Percentiles rank a stretch among this genome's conserved stretches.
These are phyloP conservation scores for Synanthedon tipuliformis DNA, from an alignment of 2,888 invertebrate genomes.

Conservation along the genomic window DNA sequence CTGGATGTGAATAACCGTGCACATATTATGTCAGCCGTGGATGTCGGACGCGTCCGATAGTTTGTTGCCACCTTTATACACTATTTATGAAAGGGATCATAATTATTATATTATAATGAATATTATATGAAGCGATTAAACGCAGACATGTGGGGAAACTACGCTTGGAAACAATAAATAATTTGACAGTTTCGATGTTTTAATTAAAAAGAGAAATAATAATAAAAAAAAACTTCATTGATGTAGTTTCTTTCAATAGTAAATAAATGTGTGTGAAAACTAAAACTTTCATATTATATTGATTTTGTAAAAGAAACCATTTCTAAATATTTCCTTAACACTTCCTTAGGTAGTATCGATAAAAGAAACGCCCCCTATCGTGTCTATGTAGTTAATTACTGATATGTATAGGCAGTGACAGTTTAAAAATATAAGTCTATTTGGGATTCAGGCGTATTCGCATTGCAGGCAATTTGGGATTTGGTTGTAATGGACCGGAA, in stretches of 20 bases:
- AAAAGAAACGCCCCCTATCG: background rate
- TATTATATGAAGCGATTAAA: constrained; percentile 22
- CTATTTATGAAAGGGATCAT: background rate
- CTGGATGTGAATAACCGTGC: no score
- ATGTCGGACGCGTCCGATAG: no score
- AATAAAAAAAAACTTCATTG: constrained; percentile 32
- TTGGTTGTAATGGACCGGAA: no score
- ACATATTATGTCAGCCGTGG: no score
- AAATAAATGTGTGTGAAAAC: constrained; percentile 35
- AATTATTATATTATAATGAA: constrained; percentile 1
- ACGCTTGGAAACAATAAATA: constrained; percentile 63
- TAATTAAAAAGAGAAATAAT: constrained; percentile 36
- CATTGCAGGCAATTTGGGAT: no score
- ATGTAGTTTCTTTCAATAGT: constrained; percentile 62
- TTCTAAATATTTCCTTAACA: constrained; percentile 10
- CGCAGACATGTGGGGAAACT: constrained; percentile 67
- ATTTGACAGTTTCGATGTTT: constrained; percentile 57
- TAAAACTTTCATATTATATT: constrained; percentile 8
- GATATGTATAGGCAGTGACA: background rate
- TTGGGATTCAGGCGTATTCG: no score
- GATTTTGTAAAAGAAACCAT: background rate
- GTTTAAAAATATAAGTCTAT: background rate
- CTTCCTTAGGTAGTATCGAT: no score
- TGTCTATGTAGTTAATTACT: background rate
- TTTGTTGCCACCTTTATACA: background rate